phyloP scores from a whole-genome alignment of 1,140 invertebrate species.

The Uloborus diversus region DNA sequence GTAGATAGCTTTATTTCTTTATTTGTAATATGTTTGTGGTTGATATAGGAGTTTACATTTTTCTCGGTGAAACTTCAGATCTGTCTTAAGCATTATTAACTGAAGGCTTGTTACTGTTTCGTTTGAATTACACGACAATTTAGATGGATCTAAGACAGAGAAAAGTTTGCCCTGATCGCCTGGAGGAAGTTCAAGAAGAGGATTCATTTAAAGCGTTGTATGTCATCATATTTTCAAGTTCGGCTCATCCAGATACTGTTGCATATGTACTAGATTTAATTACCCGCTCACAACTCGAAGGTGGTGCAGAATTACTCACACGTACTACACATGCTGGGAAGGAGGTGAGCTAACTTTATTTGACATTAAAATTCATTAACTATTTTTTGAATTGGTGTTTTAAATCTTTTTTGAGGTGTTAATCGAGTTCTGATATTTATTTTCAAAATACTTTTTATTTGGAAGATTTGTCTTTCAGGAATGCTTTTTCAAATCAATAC shows the following conservation, averaged over 20 bases:
- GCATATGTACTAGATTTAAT: slow-evolving; percentile 14
- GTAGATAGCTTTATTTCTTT: too few species aligned
- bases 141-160: slow-evolving; percentile 5
- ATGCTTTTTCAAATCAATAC: not conserved
- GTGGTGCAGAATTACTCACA: slow-evolving; percentile 38
- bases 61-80: too few species aligned
- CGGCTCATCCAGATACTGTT: slow-evolving; percentile 11
- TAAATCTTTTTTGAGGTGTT: not conserved
- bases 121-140: too few species aligned
- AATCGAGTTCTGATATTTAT: too few species aligned
- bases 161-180: not conserved
- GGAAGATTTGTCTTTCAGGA: too few species aligned
- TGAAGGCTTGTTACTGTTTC: too few species aligned
- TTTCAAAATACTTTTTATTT: too few species aligned
- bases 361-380: too few species aligned
- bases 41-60: too few species aligned
- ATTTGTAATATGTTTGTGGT: too few species aligned
- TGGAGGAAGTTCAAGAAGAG: not conserved
- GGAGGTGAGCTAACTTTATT: not conserved
- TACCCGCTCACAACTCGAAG: slow-evolving; percentile 12
- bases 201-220: slow-evolving; percentile 30
- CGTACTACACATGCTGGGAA: not conserved
- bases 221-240: slow-evolving; percentile 25
- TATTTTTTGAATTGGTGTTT: too few species aligned
- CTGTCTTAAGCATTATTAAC: too few species aligned